Percentiles rank a stretch among this genome's conserved stretches.
Evolutionary conservation across 2,888 invertebrate genomes (phyloP).

Genomic region (Eupithecia subumbrata): DNA sequence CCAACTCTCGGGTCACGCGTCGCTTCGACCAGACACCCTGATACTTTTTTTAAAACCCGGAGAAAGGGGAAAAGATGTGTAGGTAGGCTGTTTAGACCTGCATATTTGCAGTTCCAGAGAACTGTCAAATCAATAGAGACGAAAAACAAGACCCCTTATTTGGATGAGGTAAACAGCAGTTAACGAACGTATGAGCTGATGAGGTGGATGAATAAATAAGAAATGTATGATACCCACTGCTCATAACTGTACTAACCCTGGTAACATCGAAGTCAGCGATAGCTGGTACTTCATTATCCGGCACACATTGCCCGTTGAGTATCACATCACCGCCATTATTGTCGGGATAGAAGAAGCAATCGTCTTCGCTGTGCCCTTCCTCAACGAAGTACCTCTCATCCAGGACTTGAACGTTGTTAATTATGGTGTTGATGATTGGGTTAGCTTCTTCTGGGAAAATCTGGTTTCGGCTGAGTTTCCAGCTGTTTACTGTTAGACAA

Average conservation of each 20-base stretch:
- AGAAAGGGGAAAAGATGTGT: no score
- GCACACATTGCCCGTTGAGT: constrained; percentile 61
- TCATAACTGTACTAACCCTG: constrained; percentile 51
- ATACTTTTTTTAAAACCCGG: no score
- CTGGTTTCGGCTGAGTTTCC: constrained; percentile 65
- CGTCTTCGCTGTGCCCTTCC: constrained; percentile 58
- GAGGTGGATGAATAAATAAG: not conserved
- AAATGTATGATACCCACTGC: not conserved
- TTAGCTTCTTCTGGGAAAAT: constrained; percentile 46
- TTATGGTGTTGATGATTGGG: constrained; percentile 51
- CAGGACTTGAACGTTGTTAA: constrained; percentile 59
- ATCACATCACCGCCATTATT: constrained; percentile 69
- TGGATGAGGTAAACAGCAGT: not conserved
- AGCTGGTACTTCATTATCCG: constrained; percentile 50
- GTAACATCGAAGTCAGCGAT: constrained; percentile 55
- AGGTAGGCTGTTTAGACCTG: no score
- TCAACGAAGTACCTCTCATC: constrained; percentile 58
- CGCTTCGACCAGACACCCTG: no score
- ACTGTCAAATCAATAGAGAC: not conserved
- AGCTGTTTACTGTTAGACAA: constrained; percentile 61
- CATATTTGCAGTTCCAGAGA: no score
- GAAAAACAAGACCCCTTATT: not conserved
- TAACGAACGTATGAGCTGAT: not conserved
- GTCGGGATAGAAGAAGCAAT: constrained; percentile 74
- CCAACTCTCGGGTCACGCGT: no score